Conservation (phyloP, 2,113 vertebrate genomes). For the Collichthys lucidus region DNA sequence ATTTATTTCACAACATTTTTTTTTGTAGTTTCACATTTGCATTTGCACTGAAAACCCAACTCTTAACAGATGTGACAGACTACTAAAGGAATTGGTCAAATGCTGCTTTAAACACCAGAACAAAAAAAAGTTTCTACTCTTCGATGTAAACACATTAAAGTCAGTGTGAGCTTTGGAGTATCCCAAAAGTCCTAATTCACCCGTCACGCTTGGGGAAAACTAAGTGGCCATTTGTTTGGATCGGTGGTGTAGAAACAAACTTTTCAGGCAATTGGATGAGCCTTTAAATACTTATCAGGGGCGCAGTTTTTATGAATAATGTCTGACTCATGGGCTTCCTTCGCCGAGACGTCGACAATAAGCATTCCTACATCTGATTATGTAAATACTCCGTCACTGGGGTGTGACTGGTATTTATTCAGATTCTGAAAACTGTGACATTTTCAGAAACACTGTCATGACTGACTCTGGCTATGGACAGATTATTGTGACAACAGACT, state of each 20-base stretch:
- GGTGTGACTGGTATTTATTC: background rate
- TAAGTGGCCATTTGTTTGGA: conserved; percentile 1
- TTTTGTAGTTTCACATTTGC: too few species aligned
- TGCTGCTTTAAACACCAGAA: background rate
- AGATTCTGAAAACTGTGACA: background rate
- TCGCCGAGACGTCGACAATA: background rate
- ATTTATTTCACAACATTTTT: too few species aligned
- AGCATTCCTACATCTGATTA: background rate
- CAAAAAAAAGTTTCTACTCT: background rate
- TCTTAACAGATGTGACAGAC: too few species aligned
- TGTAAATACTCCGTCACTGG: background rate
- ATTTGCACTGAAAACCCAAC: too few species aligned
- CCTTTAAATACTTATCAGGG: background rate
- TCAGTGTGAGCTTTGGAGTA: too few species aligned
- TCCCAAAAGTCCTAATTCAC: too few species aligned
- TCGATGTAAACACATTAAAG: background rate
- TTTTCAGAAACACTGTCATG: background rate
- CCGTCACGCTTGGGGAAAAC: background rate
- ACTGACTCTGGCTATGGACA: background rate
- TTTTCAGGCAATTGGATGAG: background rate
- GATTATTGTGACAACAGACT: background rate
- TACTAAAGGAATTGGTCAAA: too few species aligned
- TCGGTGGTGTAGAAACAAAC: background rate
- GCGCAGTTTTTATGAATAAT: background rate
- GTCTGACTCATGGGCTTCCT: background rate